Evolutionary conservation across 2,888 invertebrate species (phyloP), one percentile per base, ranked within the genome.

Genomic region (Crocallis elinguaria): DNA sequence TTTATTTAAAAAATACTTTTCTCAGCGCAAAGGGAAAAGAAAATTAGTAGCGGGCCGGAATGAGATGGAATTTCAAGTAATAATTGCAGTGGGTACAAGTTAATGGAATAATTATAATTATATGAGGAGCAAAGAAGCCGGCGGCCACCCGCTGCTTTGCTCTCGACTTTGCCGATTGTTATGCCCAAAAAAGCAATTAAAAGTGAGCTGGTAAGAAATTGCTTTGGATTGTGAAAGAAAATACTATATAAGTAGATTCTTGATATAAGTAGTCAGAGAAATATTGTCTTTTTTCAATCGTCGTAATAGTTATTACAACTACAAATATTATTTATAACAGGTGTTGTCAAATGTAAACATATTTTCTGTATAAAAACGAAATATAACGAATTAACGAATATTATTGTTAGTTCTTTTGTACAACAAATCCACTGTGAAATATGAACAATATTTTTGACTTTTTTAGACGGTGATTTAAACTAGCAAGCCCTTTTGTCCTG

Each of bases 71-170:
- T 86, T 82, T 81, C 71, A 76, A 66, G 67, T 78, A 79, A 85
- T 86, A 87, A 88, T 86, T 87, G 81, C 83, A 73, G 77, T 75
- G 80, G 60, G 86, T 79, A 80, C 77, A 85, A 84, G 85, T 84
- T 89, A 89, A 89, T 88, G 87, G 83, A 88, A 88, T 88, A 87
- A 89, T 89, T 89, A 88, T 88, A 89, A 89, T 88, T 85, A 88
- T 84, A 80, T 76, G 77, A 73, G 77, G 71, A 67, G 77, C 75
- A 87, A 88, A 85, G 83, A 76, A 75, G 81, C 86, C 88, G 82
- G 80, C 77, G 86, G 76, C 89, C 89, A 83, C 89, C 90, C 89
- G 89, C 89, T 84, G 89, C 38, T 49, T 13, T 12, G 63, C 76
- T 71, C 64, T 62, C 72, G 76, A 67, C 75, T 77, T 78, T 76